phyloP scores from a whole-genome alignment of 2,888 invertebrate genomes.

The Galerucella pusilla region DNA sequence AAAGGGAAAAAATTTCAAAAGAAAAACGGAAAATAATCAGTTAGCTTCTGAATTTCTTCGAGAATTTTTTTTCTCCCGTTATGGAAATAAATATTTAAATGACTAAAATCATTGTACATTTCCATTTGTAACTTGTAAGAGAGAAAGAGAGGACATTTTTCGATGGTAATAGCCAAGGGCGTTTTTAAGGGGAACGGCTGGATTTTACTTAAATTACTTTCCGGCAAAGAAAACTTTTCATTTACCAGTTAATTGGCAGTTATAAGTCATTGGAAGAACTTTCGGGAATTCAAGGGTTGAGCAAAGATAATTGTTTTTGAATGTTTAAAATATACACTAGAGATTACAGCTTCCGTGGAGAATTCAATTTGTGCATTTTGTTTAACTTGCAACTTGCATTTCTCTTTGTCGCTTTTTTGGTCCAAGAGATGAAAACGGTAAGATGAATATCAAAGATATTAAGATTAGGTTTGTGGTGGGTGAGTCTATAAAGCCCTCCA shows the following conservation, averaged over 20 bases:
- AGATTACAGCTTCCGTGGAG: neutral
- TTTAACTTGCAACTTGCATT: neutral
- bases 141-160: conserved; percentile 36
- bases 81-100: conserved; percentile 45
- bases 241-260: conserved; percentile 46
- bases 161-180: conserved; percentile 43
- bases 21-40: conserved; percentile 22
- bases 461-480: no score
- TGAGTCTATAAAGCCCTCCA: no score
- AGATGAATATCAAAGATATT: no score
- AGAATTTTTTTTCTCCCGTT: conserved; percentile 17
- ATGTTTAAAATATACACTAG: conserved; percentile 25
- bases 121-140: conserved; percentile 41
- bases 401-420: no score
- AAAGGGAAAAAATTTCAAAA: conserved; percentile 22
- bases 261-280: conserved; percentile 45
- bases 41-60: conserved; percentile 20
- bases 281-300: conserved; percentile 30
- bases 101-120: conserved; percentile 42
- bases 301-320: conserved; percentile 28
- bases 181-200: conserved; percentile 40
- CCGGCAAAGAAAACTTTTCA: conserved; percentile 46
- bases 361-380: conserved; percentile 9
- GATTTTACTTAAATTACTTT: conserved; percentile 40
- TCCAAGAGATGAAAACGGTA: no score